Base-by-base conservation (phyloP, 2,113 vertebrate genomes). In the Nesospiza acunhae region DNA sequence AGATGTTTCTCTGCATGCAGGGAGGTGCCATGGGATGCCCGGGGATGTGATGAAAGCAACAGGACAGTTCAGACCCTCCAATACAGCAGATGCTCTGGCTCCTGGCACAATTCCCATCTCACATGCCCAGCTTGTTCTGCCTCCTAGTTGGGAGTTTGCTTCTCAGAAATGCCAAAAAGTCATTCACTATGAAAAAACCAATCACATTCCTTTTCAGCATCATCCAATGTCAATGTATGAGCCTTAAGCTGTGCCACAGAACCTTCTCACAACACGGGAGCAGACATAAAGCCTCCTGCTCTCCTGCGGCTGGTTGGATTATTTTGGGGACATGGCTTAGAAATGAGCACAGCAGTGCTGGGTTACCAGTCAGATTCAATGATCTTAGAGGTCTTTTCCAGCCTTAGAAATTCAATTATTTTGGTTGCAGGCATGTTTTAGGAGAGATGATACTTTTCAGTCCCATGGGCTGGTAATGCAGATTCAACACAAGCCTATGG, bases 91-190 rank as follows among this genome's bases (percentile, higher is more conserved):
- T 64, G 58, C 76, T 73, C 63, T 72, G 72, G 42, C 27, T 89
- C 50, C 27, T 9, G 1, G 2, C 47, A 76, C 0, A 0, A 73
- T 19, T 42, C 46, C 30, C 79, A 68, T 18, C 49, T 82, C 41
- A 15, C 2, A 7, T 41, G 77, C 47, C 60, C 44, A 78, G 66
- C 64, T 55, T 50, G 15, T 64, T 84, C 69, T 82, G 93, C 46
- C 37, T 93, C 78, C n/a, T 46, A 15, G 31, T 0, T 33, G 30
- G 49, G 62, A 59, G 18, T 37, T 22, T 21, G 41, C 58, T 72
- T 66, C 67, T 85, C 69, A 82, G 30, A 96, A 94, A 87, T 46
- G 46, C 74, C 44, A 75, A 52, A 33, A 90, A 73, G 53, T 62
- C 46, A 35, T 35, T 67, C 47, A 41, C 41, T 49, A 56, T 37